Conservation (phyloP, 2,113 vertebrate genomes). For the Nothocercus julius region DNA sequence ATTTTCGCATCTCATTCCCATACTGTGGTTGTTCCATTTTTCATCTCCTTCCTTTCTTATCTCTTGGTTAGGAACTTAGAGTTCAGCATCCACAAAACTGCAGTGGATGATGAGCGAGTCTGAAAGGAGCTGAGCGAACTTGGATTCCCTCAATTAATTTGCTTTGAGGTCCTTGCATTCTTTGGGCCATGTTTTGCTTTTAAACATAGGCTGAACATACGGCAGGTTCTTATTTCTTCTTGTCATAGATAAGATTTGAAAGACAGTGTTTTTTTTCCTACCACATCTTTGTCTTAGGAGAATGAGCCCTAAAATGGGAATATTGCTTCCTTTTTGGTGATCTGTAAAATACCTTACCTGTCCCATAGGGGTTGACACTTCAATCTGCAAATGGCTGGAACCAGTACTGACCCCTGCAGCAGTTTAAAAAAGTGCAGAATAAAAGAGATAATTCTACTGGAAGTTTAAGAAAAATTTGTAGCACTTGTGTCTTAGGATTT, state of each 20-base stretch:
- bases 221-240: neutral
- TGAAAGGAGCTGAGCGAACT: neutral
- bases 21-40: slow-evolving; percentile 1
- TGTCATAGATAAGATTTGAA: neutral
- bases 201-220: neutral
- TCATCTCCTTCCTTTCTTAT: neutral
- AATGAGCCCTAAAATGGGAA: neutral
- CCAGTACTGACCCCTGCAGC: neutral
- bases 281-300: neutral
- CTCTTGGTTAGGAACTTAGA: neutral
- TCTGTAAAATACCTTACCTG: neutral
- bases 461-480: neutral
- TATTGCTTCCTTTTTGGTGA: neutral
- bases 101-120: neutral
- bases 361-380: neutral
- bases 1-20: slow-evolving; percentile 48
- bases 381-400: neutral
- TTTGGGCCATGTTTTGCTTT: neutral
- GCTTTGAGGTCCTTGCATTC: neutral
- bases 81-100: neutral
- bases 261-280: neutral
- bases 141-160: neutral
- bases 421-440: neutral
- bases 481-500: neutral
- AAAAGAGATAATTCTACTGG: neutral